Base-by-base conservation (phyloP, 2,113 vertebrate genomes). In the Micromys minutus region DNA sequence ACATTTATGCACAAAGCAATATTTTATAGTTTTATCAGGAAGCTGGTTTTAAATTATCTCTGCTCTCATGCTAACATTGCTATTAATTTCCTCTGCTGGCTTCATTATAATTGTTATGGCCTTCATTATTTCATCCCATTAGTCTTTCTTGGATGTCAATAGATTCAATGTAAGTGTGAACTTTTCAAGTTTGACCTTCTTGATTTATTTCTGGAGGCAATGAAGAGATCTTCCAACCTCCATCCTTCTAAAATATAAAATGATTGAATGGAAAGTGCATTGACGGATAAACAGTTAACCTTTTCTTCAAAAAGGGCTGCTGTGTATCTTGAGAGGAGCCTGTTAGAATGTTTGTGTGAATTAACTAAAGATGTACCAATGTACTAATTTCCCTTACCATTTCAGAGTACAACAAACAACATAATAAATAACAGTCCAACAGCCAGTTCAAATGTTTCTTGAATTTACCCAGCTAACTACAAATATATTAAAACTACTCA, bases 121-220 rank as follows among this genome's bases (percentile, higher is more conserved):
- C 36, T 67, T 97, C 90, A 87, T 90, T 98, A 72, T 91, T 96
- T 94, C 91, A 96, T 97, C 29, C 19, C 9, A 71, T 91, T 97
- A 97, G 84, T 94, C 10, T 88, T 97, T 96, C 88, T 83, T 81
- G 42, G 93, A 89, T 96, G 87, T 90, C 96, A 97, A 93, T 94
- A 75, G 93, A 97, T 96, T 97, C 89, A 94, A 52, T 88, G 96
- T 96, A 96, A 96, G 93, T 92, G 72, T 94, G 95, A 97, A 97
- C 86, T 97, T 97, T 97, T 97, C 88, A 98, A 96, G 88, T 77
- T 29, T 97, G 94, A 98, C 95, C 91, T 97, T 98, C 95, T 97
- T 97, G 71, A 95, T 97, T 97, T 97, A 94, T 96, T 98, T 97
- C 92, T 97, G 26, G 86, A 97, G 95, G 67, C 61, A 96, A 89